These are phyloP conservation scores for Hemiscyllium ocellatum DNA, from an alignment of 2,113 vertebrate genomes.

Conservation along the genomic window DNA sequence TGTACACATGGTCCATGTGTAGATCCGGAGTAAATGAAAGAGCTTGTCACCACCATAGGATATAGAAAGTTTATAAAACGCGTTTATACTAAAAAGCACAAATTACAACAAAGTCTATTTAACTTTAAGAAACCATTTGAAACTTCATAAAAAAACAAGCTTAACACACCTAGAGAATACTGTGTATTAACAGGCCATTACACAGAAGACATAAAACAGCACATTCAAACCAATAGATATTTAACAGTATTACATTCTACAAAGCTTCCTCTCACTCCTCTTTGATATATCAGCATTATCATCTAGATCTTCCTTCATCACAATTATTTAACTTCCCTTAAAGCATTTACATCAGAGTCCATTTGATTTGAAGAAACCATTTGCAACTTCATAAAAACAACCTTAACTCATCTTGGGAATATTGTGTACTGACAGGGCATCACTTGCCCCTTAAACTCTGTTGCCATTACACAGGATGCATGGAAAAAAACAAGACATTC, in stretches of 20 bases:
- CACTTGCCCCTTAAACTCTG: background rate
- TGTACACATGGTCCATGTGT: background rate
- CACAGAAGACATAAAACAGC: too few species aligned
- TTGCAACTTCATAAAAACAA: background rate
- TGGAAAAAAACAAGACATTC: background rate
- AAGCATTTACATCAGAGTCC: background rate
- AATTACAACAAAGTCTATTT: background rate
- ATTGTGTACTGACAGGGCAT: background rate
- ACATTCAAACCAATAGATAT: background rate
- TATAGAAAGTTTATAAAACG: constrained; percentile 4
- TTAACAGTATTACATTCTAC: background rate
- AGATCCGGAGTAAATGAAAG: background rate
- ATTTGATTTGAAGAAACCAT: background rate
- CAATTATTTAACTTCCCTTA: background rate
- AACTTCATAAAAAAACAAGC: background rate
- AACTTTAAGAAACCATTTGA: background rate
- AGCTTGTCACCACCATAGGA: background rate
- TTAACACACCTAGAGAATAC: background rate
- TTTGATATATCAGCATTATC: background rate
- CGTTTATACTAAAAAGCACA: background rate
- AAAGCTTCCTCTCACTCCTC: background rate
- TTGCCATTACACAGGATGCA: background rate
- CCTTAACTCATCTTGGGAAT: background rate
- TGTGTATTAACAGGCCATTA: background rate
- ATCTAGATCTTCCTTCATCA: background rate